A percentile compares a stretch with the other conserved stretches of the same genome.
Evolutionary conservation across 2,888 invertebrate genomes (phyloP).

Genomic region (Hololepta plana): DNA sequence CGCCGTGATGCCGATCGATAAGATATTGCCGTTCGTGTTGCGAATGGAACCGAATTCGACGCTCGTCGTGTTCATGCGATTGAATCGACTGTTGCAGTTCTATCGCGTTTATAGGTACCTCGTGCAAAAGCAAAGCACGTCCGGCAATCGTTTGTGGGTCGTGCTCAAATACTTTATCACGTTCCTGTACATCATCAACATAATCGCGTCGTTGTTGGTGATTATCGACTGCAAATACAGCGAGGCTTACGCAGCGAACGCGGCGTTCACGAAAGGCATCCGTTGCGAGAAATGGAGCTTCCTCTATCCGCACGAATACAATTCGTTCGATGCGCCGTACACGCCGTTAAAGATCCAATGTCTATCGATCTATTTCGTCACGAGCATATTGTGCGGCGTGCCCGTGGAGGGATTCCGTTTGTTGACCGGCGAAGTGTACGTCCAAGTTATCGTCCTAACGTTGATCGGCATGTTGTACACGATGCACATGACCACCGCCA

Average conservation of each 20-base stretch:
- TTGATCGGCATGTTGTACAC: neutral
- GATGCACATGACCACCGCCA: slow-evolving; percentile 5
- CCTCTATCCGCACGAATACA: neutral
- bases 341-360: no score
- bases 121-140: slow-evolving; percentile 1
- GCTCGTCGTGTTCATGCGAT: slow-evolving; percentile 5
- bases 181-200: neutral
- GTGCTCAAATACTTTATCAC: neutral
- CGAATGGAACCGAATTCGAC: neutral
- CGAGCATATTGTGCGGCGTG: no score
- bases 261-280: neutral
- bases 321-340: no score
- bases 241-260: neutral
- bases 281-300: neutral
- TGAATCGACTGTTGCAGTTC: slow-evolving; percentile 9
- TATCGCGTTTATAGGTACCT: slow-evolving; percentile 8
- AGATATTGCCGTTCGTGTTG: slow-evolving; percentile 2
- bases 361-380: no score
- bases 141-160: neutral
- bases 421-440: neutral
- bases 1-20: slow-evolving; percentile 11
- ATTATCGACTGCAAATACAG: neutral
- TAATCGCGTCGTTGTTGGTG: neutral
- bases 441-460: neutral
- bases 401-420: neutral